Base-by-base conservation (phyloP, 2,797 vertebrate species). In the Phoeniculus purpureus region DNA sequence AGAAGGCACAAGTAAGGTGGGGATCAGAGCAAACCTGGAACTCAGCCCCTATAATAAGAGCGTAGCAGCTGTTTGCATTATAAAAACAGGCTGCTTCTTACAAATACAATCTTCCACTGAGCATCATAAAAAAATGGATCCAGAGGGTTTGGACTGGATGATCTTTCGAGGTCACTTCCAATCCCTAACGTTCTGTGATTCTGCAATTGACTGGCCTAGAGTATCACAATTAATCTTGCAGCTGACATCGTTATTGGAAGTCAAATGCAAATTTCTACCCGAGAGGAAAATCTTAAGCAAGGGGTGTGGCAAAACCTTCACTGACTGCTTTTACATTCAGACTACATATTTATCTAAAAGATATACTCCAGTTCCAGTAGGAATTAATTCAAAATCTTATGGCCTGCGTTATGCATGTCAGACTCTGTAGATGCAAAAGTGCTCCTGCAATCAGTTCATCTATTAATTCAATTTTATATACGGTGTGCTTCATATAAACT, bases 381-480 rank as follows among this genome's bases (percentile, higher is more conserved):
- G 9, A 91, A 81, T 83, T 81, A 87, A 92, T 72, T 85, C 32
- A 75, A 83, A 83, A 65, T 87, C 43, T 75, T 83, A 75, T 18
- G 34, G 52, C 43, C 52, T 73, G 18, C 72, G 23, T 65, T 83
- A 65, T 50, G 29, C 65, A 61, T 18, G 16, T 58, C 70, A 83
- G 59, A 21, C 14, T 77, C 47, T 29, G 34, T 74, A 85, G 89
- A 40, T 65, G 19, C 27, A 62, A 83, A 74, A 58, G 29, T 81
- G 48, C 18, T 75, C 22, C 68, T 83, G 34, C 9, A 59, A 65
- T 73, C 73, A 60, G 60, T 81, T 84, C 34, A 84, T 66, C 71
- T 89, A 59, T 45, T 88, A 70, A 83, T 87, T 85, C 19, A 51
- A 29, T 87, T 90, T 87, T 68, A 66, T 68, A 66, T 62, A 45